Conservation (phyloP, 2,888 invertebrate genomes). For the Archips crataeganus region DNA sequence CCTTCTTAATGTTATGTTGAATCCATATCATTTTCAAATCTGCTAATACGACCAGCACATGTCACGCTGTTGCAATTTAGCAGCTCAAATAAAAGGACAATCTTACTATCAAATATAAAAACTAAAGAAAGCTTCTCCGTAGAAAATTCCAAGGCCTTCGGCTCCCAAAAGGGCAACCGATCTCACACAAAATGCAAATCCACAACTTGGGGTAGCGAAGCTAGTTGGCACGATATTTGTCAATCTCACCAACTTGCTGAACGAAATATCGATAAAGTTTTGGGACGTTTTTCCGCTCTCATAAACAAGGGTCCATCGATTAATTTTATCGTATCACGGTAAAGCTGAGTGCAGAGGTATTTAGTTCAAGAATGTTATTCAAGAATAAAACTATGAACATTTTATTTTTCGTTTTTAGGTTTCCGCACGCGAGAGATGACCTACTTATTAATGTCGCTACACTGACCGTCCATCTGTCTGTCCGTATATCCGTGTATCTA, state of each 20-base stretch:
- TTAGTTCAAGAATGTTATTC: not conserved
- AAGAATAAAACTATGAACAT: too few relatives aligned
- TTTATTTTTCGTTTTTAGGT: too few relatives aligned
- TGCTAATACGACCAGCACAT: not conserved
- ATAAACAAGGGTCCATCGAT: constrained; percentile 44
- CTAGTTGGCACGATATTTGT: constrained; percentile 46
- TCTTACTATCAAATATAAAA: constrained; percentile 23
- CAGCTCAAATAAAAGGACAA: not conserved
- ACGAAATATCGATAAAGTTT: constrained; percentile 46
- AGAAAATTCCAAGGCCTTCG: constrained; percentile 23
- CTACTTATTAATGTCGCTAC: too few relatives aligned
- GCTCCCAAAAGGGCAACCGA: constrained; percentile 37
- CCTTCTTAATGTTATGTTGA: too few relatives aligned
- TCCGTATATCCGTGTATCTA: too few relatives aligned
- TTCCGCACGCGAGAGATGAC: too few relatives aligned
- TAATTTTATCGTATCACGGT: constrained; percentile 35
- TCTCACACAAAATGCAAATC: constrained; percentile 45
- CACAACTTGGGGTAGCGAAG: constrained; percentile 38
- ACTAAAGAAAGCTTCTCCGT: constrained; percentile 13
- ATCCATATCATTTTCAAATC: too few relatives aligned
- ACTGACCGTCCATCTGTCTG: too few relatives aligned
- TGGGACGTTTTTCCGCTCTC: constrained; percentile 44
- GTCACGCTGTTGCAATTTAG: too few relatives aligned
- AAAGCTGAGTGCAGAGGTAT: not conserved
- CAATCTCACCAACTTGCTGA: constrained; percentile 41